Percentiles rank a stretch among this genome's conserved stretches.
phyloP scores from a whole-genome alignment of 2,888 invertebrate species.

The Thysanoteuthis rhombus region DNA sequence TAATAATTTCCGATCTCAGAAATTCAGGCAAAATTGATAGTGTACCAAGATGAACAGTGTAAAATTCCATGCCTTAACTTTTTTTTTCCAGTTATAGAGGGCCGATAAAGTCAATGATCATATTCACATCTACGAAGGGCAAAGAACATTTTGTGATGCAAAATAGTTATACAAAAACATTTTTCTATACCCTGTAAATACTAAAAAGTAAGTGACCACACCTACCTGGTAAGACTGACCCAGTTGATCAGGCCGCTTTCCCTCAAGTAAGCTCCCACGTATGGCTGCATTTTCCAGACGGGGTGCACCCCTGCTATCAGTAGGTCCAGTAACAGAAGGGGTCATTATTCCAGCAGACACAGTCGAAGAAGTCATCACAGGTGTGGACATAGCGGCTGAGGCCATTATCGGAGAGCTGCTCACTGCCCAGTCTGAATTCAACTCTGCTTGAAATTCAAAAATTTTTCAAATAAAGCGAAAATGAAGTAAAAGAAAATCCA shows the following conservation, averaged over 20 bases:
- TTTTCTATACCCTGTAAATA: not conserved
- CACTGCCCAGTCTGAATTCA: constrained; percentile 53
- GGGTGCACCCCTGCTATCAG: constrained; percentile 21
- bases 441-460: constrained; percentile 40
- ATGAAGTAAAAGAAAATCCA: too few species aligned
- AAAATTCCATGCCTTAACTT: too few species aligned
- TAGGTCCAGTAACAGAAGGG: constrained; percentile 24
- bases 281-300: constrained; percentile 26
- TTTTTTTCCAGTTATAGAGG: too few species aligned
- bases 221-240: constrained; percentile 30
- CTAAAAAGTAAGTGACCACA: constrained; percentile 34
- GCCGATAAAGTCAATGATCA: too few species aligned
- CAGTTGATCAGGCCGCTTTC: constrained; percentile 30
- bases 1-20: too few species aligned
- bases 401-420: constrained; percentile 45
- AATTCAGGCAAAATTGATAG: too few species aligned
- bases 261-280: constrained; percentile 30
- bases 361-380: constrained; percentile 54
- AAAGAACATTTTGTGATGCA: too few species aligned
- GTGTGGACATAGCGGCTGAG: constrained; percentile 44
- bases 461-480: not conserved
- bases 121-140: too few species aligned
- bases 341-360: constrained; percentile 52
- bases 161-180: too few species aligned
- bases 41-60: too few species aligned